A percentile compares a stretch with the other conserved stretches of the same genome.
Evolutionary conservation across 2,888 invertebrate species (phyloP).

Genomic region (Anodontia alba): DNA sequence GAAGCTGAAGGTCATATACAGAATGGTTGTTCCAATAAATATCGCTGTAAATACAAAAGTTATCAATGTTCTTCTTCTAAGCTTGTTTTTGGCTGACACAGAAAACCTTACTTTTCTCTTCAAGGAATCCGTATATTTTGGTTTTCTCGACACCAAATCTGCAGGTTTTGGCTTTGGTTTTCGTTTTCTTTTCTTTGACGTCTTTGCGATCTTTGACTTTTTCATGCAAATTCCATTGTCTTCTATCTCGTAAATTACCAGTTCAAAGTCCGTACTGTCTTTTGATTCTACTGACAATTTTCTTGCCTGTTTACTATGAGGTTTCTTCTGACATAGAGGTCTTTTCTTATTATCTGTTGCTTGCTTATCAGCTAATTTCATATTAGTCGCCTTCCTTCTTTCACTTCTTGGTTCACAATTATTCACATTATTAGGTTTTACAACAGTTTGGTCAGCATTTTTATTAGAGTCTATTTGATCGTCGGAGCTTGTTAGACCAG

Average conservation of each 20-base stretch:
- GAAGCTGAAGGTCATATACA: slow-evolving; percentile 22
- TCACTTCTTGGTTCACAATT: neutral
- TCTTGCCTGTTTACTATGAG: neutral
- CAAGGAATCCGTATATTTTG: slow-evolving; percentile 1
- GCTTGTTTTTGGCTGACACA: slow-evolving; percentile 26
- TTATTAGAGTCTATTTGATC: neutral
- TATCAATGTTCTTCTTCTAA: slow-evolving; percentile 33
- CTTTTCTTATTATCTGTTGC: neutral
- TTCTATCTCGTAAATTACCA: neutral
- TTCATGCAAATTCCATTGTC: neutral
- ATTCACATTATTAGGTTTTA: neutral
- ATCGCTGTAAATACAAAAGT: slow-evolving; percentile 41
- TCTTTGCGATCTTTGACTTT: slow-evolving; percentile 1
- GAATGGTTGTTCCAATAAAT: slow-evolving; percentile 30
- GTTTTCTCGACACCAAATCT: neutral
- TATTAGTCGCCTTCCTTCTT: neutral
- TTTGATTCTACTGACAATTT: neutral
- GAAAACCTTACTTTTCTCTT: slow-evolving; percentile 24
- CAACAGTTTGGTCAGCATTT: neutral
- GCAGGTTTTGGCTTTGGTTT: neutral
- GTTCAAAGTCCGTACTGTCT: neutral
- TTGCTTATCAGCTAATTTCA: neutral
- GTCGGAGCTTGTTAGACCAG: neutral
- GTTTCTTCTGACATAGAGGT: neutral
- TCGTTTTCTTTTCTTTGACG: neutral